phyloP scores from a whole-genome alignment of 2,113 vertebrate species.

The Electrona antarctica region DNA sequence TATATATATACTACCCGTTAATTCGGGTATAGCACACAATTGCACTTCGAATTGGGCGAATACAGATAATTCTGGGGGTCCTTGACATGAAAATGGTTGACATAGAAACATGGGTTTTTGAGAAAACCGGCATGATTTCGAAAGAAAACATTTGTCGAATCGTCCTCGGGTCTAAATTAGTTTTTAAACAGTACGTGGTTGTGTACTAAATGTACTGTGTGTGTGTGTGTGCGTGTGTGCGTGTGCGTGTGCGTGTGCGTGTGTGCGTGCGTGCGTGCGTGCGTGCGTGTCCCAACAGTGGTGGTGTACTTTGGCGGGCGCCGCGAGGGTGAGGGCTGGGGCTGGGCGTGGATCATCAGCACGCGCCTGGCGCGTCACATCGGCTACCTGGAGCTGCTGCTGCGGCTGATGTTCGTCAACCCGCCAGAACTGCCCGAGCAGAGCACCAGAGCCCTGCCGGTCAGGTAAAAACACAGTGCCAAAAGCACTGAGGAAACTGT shows the following conservation, averaged over 20 bases:
- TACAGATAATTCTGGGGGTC: no score
- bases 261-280: no score
- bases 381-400: conserved; percentile 92
- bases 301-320: conserved; percentile 95
- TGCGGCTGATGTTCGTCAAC: conserved; percentile 96
- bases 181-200: no score
- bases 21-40: no score
- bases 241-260: not conserved
- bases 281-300: conserved; percentile 69
- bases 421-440: conserved; percentile 95
- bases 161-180: no score
- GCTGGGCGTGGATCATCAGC: conserved; percentile 94
- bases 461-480: conserved; percentile 78
- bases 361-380: conserved; percentile 91
- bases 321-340: conserved; percentile 94
- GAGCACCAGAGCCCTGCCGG: conserved; percentile 92
- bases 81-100: no score
- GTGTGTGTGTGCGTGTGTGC: not conserved
- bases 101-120: no score
- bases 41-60: no score
- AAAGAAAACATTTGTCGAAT: no score
- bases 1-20: not conserved
- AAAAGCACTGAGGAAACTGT: no score
- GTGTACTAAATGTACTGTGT: not conserved
- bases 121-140: no score